Percentiles rank a stretch among this genome's conserved stretches.
phyloP scores from a whole-genome alignment of 2,888 invertebrate genomes.

The Caradrina kadenii region DNA sequence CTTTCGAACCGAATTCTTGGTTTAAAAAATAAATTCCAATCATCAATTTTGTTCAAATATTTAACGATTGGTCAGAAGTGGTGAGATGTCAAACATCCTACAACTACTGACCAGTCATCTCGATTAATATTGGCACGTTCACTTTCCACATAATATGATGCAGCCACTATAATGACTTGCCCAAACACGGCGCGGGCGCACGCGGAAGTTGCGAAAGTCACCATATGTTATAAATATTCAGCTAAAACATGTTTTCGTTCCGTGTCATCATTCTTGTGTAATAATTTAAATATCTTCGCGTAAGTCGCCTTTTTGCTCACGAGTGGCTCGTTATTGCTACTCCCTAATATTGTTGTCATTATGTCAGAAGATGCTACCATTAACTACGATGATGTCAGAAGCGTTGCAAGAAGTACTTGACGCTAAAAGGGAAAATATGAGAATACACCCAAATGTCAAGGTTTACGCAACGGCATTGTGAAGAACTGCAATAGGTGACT shows the following conservation, averaged over 20 bases:
- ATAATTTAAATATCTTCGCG: conserved; percentile 57
- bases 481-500: conserved; percentile 74
- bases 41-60: conserved; percentile 49
- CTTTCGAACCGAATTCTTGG: conserved; percentile 37
- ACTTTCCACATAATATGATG: conserved; percentile 61
- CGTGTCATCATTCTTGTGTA: conserved; percentile 64
- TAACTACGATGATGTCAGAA: conserved; percentile 48
- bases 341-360: conserved; percentile 48
- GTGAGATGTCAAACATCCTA: conserved; percentile 14
- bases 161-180: conserved; percentile 68
- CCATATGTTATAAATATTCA: conserved; percentile 79
- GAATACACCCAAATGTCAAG: conserved; percentile 78
- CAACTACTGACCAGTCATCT: conserved; percentile 33
- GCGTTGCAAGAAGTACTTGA: conserved; percentile 11
- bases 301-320: conserved; percentile 60
- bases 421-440: conserved; percentile 72
- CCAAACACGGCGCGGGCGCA: conserved; percentile 69
- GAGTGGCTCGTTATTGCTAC: conserved; percentile 15
- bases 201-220: conserved; percentile 77
- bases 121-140: conserved; percentile 39
- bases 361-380: conserved; percentile 44
- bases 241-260: conserved; percentile 70
- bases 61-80: conserved; percentile 13
- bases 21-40: conserved; percentile 13
- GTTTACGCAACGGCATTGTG: conserved; percentile 83